phyloP scores from a whole-genome alignment of 2,888 invertebrate species.

The Aphidius colemani region DNA sequence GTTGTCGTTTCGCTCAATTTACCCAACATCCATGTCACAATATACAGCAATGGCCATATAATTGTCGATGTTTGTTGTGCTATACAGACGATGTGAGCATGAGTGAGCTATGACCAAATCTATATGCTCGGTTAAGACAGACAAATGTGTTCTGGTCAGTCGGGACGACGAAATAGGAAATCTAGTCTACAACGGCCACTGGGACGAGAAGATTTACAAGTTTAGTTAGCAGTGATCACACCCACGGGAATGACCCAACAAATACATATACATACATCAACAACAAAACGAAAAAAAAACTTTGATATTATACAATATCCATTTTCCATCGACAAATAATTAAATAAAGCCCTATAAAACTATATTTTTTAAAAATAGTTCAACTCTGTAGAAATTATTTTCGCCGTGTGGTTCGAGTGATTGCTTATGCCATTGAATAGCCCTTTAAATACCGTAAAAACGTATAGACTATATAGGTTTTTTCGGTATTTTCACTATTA shows the following conservation, averaged over 20 bases:
- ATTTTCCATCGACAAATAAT: too few relatives aligned
- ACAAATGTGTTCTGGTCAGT: conserved; percentile 60
- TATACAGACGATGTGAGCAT: not conserved
- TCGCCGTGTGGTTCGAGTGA: too few relatives aligned
- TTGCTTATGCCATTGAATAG: too few relatives aligned
- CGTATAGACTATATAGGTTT: too few relatives aligned
- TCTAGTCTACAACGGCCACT: conserved; percentile 28
- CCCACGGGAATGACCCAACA: conserved; percentile 50
- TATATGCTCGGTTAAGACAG: conserved; percentile 49
- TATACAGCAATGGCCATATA: not conserved
- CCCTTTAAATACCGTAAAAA: too few relatives aligned
- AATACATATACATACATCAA: conserved; percentile 21
- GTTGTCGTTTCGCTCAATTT: conserved; percentile 14
- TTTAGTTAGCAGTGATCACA: conserved; percentile 60
- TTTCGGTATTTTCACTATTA: too few relatives aligned
- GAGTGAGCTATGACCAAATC: not conserved
- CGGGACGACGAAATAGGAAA: conserved; percentile 36
- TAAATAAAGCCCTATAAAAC: too few relatives aligned
- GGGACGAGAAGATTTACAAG: conserved; percentile 58
- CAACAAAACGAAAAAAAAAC: conserved; percentile 27
- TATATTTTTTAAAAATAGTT: too few relatives aligned
- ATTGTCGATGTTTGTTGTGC: not conserved
- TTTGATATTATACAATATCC: too few relatives aligned
- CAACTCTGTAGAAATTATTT: too few relatives aligned
- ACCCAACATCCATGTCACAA: not conserved